Conservation (phyloP, 2,888 invertebrate genomes). For the Elaeidobius kamerunicus region DNA sequence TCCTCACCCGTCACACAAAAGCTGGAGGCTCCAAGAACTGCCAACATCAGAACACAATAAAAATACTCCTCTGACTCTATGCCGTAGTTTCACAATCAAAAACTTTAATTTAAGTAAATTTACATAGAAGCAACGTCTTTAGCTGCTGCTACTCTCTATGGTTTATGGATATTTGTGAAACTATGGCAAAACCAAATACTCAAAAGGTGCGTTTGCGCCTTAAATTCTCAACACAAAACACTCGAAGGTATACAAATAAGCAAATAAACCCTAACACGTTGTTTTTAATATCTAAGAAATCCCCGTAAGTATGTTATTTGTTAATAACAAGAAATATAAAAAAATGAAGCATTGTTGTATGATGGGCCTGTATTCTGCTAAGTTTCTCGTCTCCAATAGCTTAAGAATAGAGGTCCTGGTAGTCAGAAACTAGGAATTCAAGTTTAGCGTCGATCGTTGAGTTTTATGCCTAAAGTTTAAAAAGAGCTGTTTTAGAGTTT, state of each 20-base stretch:
- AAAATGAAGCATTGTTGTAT: slow-evolving; percentile 12
- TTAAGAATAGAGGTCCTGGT: slow-evolving; percentile 1
- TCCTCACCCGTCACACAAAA: slow-evolving; percentile 35
- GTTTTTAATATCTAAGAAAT: too few species aligned
- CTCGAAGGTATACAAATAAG: too few species aligned
- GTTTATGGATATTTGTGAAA: too few species aligned
- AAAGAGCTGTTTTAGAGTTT: slow-evolving; percentile 23
- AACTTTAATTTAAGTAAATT: not conserved
- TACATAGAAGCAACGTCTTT: too few species aligned
- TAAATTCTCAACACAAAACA: too few species aligned
- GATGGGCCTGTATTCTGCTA: slow-evolving; percentile 1
- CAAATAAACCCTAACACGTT: too few species aligned
- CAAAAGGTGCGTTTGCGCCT: too few species aligned
- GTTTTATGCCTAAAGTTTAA: slow-evolving; percentile 23
- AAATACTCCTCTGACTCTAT: slow-evolving; percentile 5
- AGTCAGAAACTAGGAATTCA: slow-evolving; percentile 7
- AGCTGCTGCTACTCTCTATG: too few species aligned
- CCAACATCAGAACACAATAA: slow-evolving; percentile 41
- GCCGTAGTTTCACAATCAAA: slow-evolving; percentile 11
- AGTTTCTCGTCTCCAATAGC: not conserved
- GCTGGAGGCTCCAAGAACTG: slow-evolving; percentile 45
- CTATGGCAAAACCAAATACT: too few species aligned
- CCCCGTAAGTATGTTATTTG: too few species aligned
- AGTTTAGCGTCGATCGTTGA: slow-evolving; percentile 13
- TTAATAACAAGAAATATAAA: slow-evolving; percentile 13